Percentiles rank a stretch among this genome's conserved stretches.
Conservation (phyloP, 2,113 vertebrate species). For the Catharus bicknelli region DNA sequence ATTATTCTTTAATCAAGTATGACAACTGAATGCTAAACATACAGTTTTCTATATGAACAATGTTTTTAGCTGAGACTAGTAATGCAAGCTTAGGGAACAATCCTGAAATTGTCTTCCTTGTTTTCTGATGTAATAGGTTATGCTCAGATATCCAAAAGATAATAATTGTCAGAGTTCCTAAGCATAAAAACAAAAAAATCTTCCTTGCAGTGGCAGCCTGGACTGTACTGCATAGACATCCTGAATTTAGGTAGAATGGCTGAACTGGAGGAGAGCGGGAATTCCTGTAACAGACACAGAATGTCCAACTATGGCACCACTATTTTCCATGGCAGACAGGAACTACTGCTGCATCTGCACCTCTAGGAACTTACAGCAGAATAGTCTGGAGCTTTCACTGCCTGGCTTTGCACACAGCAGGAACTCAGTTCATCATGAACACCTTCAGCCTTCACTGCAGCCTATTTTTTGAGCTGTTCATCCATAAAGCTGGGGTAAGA, state of each 20-base stretch:
- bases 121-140: neutral
- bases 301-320: neutral
- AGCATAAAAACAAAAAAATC: neutral
- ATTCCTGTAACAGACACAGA: neutral
- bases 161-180: neutral
- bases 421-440: neutral
- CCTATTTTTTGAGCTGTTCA: neutral
- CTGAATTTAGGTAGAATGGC: neutral
- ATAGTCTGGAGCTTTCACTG: neutral
- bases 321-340: neutral
- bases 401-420: neutral
- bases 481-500: neutral
- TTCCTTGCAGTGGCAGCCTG: neutral
- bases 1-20: neutral
- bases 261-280: neutral
- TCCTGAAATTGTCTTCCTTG: neutral
- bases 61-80: neutral
- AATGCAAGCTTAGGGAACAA: neutral
- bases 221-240: neutral
- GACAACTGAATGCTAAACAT: neutral
- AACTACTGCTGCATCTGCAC: neutral
- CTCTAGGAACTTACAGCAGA: neutral
- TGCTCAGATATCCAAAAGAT: neutral
- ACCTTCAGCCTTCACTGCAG: neutral
- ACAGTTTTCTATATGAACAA: neutral